Conservation (phyloP, 2,888 invertebrate genomes). For the Trissoscelio sp. region DNA sequence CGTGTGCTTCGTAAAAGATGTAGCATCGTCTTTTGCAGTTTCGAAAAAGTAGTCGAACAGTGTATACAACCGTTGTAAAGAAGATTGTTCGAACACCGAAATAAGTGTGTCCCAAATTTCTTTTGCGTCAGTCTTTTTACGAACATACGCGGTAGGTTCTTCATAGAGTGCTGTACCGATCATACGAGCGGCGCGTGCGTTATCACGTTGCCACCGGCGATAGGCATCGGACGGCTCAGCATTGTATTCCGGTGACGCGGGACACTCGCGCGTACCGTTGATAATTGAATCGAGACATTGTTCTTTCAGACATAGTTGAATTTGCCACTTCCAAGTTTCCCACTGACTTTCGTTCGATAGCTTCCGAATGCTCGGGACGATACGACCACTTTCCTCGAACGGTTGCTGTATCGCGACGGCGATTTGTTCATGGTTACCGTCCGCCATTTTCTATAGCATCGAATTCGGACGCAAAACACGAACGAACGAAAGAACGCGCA, state of each 20-base stretch:
- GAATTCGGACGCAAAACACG: neutral
- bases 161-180: slow-evolving; percentile 69
- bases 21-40: slow-evolving; percentile 42
- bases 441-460: neutral
- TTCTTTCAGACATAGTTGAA: slow-evolving; percentile 71
- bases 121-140: slow-evolving; percentile 69
- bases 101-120: slow-evolving; percentile 68
- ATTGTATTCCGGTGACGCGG: slow-evolving; percentile 54
- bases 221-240: slow-evolving; percentile 66
- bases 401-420: neutral
- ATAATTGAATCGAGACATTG: slow-evolving; percentile 69
- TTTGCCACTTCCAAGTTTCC: slow-evolving; percentile 73
- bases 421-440: neutral
- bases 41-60: slow-evolving; percentile 69
- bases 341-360: slow-evolving; percentile 67
- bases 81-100: slow-evolving; percentile 70
- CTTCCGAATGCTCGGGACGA: slow-evolving; percentile 55
- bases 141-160: slow-evolving; percentile 67
- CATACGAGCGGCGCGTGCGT: too few relatives aligned
- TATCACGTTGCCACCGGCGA: slow-evolving; percentile 68
- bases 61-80: too few relatives aligned
- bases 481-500: neutral
- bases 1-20: slow-evolving; percentile 42
- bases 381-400: slow-evolving; percentile 4
- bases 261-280: slow-evolving; percentile 68